phyloP scores from a whole-genome alignment of 2,888 invertebrate genomes.

The Meiosimyza platycephala region DNA sequence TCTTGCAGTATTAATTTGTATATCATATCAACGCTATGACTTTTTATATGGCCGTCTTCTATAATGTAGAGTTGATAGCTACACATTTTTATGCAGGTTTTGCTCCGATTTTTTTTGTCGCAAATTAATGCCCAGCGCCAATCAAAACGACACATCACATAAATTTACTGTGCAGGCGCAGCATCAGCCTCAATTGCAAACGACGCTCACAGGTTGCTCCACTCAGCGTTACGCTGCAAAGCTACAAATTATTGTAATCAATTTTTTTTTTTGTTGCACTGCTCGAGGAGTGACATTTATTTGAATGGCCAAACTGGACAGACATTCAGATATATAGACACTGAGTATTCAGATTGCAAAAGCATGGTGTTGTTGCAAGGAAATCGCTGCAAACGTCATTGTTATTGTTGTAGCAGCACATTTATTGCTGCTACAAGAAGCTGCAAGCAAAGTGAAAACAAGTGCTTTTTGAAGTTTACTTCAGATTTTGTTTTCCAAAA shows the following conservation, averaged over 20 bases:
- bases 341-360: conserved; percentile 14
- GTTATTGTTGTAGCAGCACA: conserved; percentile 21
- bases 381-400: conserved; percentile 18
- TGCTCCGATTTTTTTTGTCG: conserved; percentile 37
- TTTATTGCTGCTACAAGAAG: conserved; percentile 5
- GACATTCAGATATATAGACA: conserved; percentile 9
- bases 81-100: neutral
- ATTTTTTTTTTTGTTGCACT: conserved; percentile 53
- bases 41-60: too few relatives aligned
- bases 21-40: too few relatives aligned
- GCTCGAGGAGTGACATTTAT: conserved; percentile 62
- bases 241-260: conserved; percentile 61
- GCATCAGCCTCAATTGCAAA: conserved; percentile 55
- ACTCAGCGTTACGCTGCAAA: conserved; percentile 34
- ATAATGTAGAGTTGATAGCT: neutral
- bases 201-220: conserved; percentile 8
- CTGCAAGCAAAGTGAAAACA: conserved; percentile 17
- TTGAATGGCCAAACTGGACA: conserved; percentile 52
- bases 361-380: neutral
- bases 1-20: too few relatives aligned
- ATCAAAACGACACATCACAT: conserved; percentile 62
- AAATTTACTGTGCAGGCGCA: conserved; percentile 56
- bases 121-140: conserved; percentile 61
- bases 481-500: neutral
- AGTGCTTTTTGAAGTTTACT: conserved; percentile 2